Base-by-base conservation (phyloP, 2,888 invertebrate genomes). In the Quadroppia sp. region DNA sequence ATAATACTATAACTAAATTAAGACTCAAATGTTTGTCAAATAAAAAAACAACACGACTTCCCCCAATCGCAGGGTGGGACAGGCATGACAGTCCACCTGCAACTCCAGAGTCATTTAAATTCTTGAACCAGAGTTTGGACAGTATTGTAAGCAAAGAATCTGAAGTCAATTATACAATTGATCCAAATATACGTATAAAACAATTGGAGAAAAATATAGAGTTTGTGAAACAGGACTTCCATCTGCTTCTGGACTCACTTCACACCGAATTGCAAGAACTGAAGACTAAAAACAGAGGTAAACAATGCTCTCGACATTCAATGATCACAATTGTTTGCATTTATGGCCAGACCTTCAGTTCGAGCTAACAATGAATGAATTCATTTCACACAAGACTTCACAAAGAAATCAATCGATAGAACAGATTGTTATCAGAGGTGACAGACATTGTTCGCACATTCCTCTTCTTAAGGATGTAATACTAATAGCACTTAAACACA, bases 221-320 rank as follows among this genome's bases (percentile, higher is more conserved):
- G 25, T 67, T 67, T 20, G 67, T 67, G 15, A 67, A 13, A 42
- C 36, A 67, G 20, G 40, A 67, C 67, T 67, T 20, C 23, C 67
- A 67, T 1, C 36, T 13, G 11, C 6, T 67, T 20, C 36, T 67
- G 17, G n/a, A 36, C 11, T 67, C 23, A 40, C 36, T 67, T 4
- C 67, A 67, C 40, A 17, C 32, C 11, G 67, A 67, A 40, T 40
- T 67, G n/a, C 36, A 67, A 40, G 67, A 67, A 9, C 36, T 67
- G 23, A 67, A 67, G 23, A 36, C 20, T 6, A 17, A 67, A 67
- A 67, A 67, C n/a, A 40, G 67, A 67, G 67, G 67, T 67, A 67
- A 48, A 9, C 15, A 48, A 48, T 48, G 15, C 36, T n/a, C n/a
- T n/a, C n/a, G n/a, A n/a, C n/a, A n/a, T n/a, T n/a, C n/a, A n/a